Conservation (phyloP, 2,888 invertebrate genomes). For the Tenthredo notha region DNA sequence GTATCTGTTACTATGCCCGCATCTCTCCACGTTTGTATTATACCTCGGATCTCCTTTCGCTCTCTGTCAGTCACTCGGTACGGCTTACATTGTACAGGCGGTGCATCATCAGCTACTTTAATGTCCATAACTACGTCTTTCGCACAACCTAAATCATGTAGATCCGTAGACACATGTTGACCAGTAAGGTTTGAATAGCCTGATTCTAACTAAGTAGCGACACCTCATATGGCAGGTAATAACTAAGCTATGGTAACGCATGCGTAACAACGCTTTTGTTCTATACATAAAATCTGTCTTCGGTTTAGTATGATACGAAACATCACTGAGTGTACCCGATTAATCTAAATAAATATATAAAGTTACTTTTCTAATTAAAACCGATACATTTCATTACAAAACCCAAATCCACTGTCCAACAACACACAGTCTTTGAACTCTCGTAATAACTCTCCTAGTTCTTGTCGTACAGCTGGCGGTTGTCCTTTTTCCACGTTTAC, state of each 20-base stretch:
- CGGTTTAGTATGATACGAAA: too few species aligned
- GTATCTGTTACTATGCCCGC: constrained; percentile 49
- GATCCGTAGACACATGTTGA: constrained; percentile 15
- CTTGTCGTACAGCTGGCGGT: neutral
- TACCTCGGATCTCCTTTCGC: constrained; percentile 8
- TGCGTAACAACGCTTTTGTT: too few species aligned
- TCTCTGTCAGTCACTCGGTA: constrained; percentile 55
- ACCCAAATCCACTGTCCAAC: neutral
- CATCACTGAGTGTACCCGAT: too few species aligned
- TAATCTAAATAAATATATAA: too few species aligned
- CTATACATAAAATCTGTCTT: too few species aligned
- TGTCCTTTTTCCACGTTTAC: constrained; percentile 18
- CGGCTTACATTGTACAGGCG: constrained; percentile 34
- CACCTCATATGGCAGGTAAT: too few species aligned
- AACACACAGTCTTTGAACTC: too few species aligned
- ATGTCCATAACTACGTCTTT: constrained; percentile 41
- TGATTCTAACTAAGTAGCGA: too few species aligned
- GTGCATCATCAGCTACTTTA: neutral
- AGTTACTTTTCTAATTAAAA: too few species aligned
- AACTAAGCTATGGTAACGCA: too few species aligned
- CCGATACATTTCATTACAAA: too few species aligned
- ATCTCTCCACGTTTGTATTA: constrained; percentile 32
- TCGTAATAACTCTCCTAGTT: neutral
- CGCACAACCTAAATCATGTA: constrained; percentile 45
- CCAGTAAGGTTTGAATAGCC: neutral